Evolutionary conservation across 2,888 invertebrate genomes (phyloP).

Genomic region (Cryptocephalus moraei): DNA sequence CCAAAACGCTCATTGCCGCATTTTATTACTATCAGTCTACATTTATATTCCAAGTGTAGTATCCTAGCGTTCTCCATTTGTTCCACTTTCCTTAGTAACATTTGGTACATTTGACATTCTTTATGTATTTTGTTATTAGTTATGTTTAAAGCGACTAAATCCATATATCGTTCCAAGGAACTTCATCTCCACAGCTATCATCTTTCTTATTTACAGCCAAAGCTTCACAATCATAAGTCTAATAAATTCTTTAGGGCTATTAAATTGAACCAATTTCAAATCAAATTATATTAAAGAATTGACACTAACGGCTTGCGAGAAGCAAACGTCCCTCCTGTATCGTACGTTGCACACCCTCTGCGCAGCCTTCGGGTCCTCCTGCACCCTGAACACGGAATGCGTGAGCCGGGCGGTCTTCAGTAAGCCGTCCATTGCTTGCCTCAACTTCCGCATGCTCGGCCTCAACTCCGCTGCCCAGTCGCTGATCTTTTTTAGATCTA

Average conservation of each 20-base stretch:
- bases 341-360: conserved; percentile 61
- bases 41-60: no score
- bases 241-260: background rate
- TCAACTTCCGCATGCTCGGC: conserved; percentile 69
- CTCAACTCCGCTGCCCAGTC: conserved; percentile 69
- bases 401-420: conserved; percentile 66
- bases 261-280: background rate
- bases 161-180: background rate
- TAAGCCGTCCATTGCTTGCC: conserved; percentile 71
- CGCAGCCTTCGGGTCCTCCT: conserved; percentile 67
- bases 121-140: no score
- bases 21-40: no score
- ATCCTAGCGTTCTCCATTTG: no score
- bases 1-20: no score
- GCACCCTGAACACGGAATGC: conserved; percentile 73
- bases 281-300: background rate
- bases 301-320: conserved; percentile 77
- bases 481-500: conserved; percentile 56
- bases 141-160: no score
- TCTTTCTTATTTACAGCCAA: no score
- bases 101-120: no score
- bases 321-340: conserved; percentile 80
- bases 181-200: no score
- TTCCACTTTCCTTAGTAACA: no score
- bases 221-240: background rate